Conservation (phyloP, 1,140 invertebrate genomes). For the Conus ventricosus region DNA sequence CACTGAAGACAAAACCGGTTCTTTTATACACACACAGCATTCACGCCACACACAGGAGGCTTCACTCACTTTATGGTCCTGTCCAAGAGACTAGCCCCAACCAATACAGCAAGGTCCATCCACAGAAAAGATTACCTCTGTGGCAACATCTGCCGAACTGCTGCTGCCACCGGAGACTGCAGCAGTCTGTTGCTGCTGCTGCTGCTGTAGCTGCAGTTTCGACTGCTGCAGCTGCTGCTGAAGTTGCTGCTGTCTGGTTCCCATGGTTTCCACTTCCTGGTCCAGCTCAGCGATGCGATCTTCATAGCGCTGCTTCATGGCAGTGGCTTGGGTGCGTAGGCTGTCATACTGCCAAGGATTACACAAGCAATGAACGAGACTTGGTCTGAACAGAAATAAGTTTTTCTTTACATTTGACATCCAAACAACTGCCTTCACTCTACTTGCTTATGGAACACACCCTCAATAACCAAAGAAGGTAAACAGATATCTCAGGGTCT, state of each 20-base stretch:
- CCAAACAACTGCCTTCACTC: too few species aligned
- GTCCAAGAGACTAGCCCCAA: too few species aligned
- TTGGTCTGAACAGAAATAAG: not conserved
- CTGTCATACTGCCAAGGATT: slow-evolving; percentile 66
- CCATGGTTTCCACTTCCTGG: slow-evolving; percentile 55
- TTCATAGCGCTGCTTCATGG: slow-evolving; percentile 72
- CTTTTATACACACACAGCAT: too few species aligned
- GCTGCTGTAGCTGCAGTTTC: slow-evolving; percentile 35
- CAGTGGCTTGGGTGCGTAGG: slow-evolving; percentile 60
- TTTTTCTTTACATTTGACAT: not conserved
- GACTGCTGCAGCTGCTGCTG: slow-evolving; percentile 38
- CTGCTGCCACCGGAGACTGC: slow-evolving; percentile 19
- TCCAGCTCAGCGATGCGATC: slow-evolving; percentile 67
- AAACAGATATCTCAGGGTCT: not conserved
- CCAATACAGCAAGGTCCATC: too few species aligned
- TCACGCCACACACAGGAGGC: too few species aligned
- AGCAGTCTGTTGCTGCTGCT: slow-evolving; percentile 40
- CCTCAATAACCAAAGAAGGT: not conserved
- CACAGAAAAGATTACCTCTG: slow-evolving; percentile 43
- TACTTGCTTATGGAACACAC: too few species aligned
- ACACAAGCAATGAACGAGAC: not conserved
- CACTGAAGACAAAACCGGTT: too few species aligned
- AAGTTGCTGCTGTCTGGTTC: slow-evolving; percentile 40
- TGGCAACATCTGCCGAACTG: slow-evolving; percentile 42
- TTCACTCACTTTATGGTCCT: too few species aligned